Percentiles rank a stretch among this genome's conserved stretches.
Evolutionary conservation across 2,113 vertebrate species (phyloP).

Genomic region (Anthoscopus minutus): DNA sequence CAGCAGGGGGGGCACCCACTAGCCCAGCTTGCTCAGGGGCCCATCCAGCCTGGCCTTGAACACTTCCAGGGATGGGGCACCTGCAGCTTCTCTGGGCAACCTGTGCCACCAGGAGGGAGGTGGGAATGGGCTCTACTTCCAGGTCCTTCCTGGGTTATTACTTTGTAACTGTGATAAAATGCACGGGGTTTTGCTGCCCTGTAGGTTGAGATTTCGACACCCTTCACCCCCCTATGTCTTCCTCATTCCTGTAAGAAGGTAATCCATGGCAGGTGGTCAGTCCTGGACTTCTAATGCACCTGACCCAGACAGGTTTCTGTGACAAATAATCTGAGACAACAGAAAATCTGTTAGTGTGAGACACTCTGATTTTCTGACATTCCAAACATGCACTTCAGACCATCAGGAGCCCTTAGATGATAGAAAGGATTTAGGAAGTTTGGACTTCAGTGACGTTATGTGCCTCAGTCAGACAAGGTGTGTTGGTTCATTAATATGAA

Average conservation of each 20-base stretch:
- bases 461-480: background rate
- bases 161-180: background rate
- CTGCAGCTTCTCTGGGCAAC: background rate
- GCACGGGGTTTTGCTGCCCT: fast-evolving
- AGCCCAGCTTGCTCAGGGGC: fast-evolving
- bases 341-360: background rate
- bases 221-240: background rate
- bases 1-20: background rate
- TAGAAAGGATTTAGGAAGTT: background rate
- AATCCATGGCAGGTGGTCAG: background rate
- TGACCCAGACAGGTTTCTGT: background rate
- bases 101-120: background rate
- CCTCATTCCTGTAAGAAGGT: background rate
- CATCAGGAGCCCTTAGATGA: background rate
- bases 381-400: background rate
- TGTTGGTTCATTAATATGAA: background rate
- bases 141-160: background rate
- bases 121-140: background rate
- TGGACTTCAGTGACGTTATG: background rate
- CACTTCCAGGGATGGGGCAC: background rate
- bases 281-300: background rate
- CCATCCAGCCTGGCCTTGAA: background rate
- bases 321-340: background rate
- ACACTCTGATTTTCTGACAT: background rate
- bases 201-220: background rate